Evolutionary conservation across 2,797 vertebrate species (phyloP), one percentile per base, ranked within the genome.

Genomic region (Orestias chungarensis): DNA sequence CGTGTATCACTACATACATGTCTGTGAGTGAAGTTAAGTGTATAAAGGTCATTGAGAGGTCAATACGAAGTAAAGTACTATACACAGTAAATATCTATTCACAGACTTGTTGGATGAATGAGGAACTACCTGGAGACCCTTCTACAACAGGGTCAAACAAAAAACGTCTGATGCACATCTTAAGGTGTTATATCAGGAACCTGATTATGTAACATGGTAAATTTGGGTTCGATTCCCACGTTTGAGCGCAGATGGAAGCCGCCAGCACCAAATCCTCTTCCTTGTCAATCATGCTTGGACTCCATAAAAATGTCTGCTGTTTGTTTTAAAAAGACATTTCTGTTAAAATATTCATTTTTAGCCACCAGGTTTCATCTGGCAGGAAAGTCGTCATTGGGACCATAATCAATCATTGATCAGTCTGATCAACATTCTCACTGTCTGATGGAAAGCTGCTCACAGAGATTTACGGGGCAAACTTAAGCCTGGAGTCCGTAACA

Each of bases 371-470:
- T 77, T 86, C 82, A 87, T 87, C 35, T 78, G 74, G 71, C 77
- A 69, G 84, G 70, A 66, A 59, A 81, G 78, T 67, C 74, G 82
- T 72, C 70, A 73, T 76, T 71, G 71, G 68, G 80, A 88, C 87
- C 65, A 67, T 68, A 82, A 89, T 90, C 66, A 78, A 78, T 79
- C 78, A 50, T 59, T 61, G 75, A 72, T 84, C 85, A 78, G 46
- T 84, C 82, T 80, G 59, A 70, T 61, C 78, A 62, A 27, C 52
- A 66, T 64, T 73, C 64, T 49, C 55, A 20, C 52, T 18, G 40
- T 49, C 59, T 67, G 23, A 67, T 71, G 57, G 49, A 7, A 67
- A 11, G 23, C 9, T 25, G 35, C 70, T 52, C 27, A 55, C 66
- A 66, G 70, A 52, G 76, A 79, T 25, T 69, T 18, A 52, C 2